Evolutionary conservation across 2,113 vertebrate species (phyloP).

Genomic region (Dunckerocampus dactyliophorus): DNA sequence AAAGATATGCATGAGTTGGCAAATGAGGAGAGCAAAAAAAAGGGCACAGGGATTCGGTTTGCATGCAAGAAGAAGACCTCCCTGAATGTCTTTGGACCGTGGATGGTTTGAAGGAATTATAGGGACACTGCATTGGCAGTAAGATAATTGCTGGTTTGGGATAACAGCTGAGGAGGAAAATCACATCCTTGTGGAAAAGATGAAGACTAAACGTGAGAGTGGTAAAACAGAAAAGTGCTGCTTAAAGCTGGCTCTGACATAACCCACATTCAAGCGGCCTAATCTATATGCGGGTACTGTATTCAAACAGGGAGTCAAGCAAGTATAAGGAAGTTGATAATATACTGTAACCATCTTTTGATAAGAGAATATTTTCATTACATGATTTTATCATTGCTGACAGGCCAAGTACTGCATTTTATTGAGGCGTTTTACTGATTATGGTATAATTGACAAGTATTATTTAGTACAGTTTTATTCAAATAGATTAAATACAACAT

Average conservation of each 20-base stretch:
- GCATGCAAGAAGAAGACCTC: conserved; percentile 50
- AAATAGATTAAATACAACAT: no score
- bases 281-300: conserved; percentile 24
- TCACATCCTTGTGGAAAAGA: conserved; percentile 40
- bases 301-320: conserved; percentile 15
- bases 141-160: conserved; percentile 52
- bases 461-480: no score
- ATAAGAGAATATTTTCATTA: background rate
- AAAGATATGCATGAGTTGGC: conserved; percentile 14
- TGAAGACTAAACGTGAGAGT: conserved; percentile 24
- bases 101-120: conserved; percentile 44
- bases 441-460: no score
- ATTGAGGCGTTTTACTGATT: no score
- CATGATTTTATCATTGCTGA: background rate
- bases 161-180: conserved; percentile 33
- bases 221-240: conserved; percentile 42
- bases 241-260: conserved; percentile 38
- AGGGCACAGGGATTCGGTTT: background rate
- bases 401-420: no score
- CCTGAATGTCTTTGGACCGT: conserved; percentile 35
- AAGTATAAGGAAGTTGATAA: conserved; percentile 1
- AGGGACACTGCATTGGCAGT: conserved; percentile 43
- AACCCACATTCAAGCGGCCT: conserved; percentile 30
- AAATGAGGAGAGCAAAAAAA: background rate
- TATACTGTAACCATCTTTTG: background rate